phyloP scores from a whole-genome alignment of 2,797 vertebrate species.

The Synaphobranchus kaupii region DNA sequence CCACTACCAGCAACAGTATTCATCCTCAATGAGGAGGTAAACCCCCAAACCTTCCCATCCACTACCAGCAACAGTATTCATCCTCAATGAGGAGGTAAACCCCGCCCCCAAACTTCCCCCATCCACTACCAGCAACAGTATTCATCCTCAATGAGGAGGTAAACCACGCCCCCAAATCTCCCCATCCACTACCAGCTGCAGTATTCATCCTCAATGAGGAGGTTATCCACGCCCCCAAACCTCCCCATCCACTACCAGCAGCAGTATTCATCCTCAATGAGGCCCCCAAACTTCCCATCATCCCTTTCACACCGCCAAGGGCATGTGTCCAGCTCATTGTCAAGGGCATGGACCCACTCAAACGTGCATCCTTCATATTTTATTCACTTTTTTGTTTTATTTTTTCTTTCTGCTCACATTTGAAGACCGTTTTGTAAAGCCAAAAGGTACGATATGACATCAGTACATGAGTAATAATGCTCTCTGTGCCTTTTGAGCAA shows the following conservation, averaged over 20 bases:
- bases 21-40: background rate
- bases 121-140: background rate
- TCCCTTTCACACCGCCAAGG: no score
- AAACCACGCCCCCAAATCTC: no score
- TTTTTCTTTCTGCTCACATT: background rate
- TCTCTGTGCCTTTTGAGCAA: background rate
- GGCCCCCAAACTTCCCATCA: no score
- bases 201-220: background rate
- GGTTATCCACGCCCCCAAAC: no score
- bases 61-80: constrained; percentile 89
- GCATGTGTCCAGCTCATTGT: no score
- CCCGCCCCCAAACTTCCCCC: background rate
- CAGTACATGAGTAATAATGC: background rate
- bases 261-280: background rate
- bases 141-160: background rate
- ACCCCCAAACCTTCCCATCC: constrained; percentile 60
- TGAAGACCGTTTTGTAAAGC: background rate
- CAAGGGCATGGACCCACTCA: background rate
- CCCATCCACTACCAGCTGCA: background rate
- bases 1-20: background rate
- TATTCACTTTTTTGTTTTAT: background rate
- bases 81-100: constrained; percentile 45
- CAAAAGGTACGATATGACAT: background rate
- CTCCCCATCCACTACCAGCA: no score
- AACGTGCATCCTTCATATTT: background rate